Evolutionary conservation across 1,140 invertebrate species (phyloP).

Genomic region (Subanguina moxae): DNA sequence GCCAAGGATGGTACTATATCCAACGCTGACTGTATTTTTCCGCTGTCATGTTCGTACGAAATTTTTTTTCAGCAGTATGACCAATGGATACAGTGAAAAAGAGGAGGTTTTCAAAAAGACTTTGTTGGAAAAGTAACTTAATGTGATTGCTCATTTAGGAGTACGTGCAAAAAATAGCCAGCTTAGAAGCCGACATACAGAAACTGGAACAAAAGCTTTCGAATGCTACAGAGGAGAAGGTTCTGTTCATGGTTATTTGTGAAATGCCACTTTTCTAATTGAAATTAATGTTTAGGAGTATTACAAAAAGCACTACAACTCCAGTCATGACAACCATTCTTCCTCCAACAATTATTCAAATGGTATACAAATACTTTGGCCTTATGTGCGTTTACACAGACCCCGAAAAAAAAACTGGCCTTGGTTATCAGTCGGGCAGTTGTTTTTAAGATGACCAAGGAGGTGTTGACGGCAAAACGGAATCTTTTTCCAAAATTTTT

Average conservation of each 20-base stretch:
- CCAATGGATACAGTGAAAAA: too few species aligned
- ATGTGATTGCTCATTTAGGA: too few species aligned
- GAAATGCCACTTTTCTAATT: neutral
- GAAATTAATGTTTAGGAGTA: conserved; percentile 5
- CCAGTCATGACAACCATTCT: neutral
- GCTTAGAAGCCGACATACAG: conserved; percentile 1
- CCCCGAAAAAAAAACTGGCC: too few species aligned
- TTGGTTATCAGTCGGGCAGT: too few species aligned
- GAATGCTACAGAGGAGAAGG: conserved; percentile 25
- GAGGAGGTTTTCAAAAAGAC: too few species aligned
- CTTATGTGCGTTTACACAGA: too few species aligned
- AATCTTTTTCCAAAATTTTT: conserved; percentile 7
- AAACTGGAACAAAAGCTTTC: conserved; percentile 25
- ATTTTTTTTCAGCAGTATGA: too few species aligned
- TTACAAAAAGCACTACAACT: conserved; percentile 21
- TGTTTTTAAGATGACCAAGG: too few species aligned
- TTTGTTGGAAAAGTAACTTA: too few species aligned
- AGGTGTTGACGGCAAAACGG: neutral
- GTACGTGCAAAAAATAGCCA: neutral
- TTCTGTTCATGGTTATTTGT: neutral
- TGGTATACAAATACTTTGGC: conserved; percentile 2
- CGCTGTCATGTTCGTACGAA: too few species aligned
- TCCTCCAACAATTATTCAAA: conserved; percentile 4
- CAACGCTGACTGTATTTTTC: too few species aligned
- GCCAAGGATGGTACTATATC: too few species aligned